A percentile compares a stretch with the other conserved stretches of the same genome.
phyloP scores from a whole-genome alignment of 1,140 invertebrate genomes.

The Telenomus remus region DNA sequence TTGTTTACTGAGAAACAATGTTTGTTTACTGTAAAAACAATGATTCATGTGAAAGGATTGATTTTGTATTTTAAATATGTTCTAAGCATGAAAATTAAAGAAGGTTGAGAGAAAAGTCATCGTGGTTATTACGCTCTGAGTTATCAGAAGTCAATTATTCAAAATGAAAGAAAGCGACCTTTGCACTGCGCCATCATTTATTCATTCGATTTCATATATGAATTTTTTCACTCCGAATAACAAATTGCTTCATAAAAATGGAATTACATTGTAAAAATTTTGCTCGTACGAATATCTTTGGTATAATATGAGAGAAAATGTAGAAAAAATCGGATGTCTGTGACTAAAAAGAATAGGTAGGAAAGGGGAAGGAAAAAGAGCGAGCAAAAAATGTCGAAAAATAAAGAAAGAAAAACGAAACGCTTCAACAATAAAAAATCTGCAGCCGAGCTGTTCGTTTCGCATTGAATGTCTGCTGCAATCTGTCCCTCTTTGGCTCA shows the following conservation, averaged over 20 bases:
- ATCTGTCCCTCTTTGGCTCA: conserved; percentile 64
- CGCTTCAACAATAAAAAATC: conserved; percentile 55
- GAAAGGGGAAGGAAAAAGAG: conserved; percentile 9
- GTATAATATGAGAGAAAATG: conserved; percentile 22
- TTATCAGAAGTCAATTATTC: too few relatives aligned
- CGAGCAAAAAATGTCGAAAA: background rate
- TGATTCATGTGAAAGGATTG: too few relatives aligned
- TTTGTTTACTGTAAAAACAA: too few relatives aligned
- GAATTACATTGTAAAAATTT: conserved; percentile 43
- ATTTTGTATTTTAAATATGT: too few relatives aligned
- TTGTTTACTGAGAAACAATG: too few relatives aligned
- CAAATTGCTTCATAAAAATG: conserved; percentile 39
- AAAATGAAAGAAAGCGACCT: background rate
- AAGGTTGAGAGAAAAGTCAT: too few relatives aligned
- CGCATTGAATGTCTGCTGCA: conserved; percentile 61
- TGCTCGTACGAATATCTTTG: conserved; percentile 38
- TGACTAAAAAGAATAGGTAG: background rate
- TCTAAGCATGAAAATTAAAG: too few relatives aligned
- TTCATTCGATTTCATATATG: conserved; percentile 18
- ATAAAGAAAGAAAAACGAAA: conserved; percentile 31
- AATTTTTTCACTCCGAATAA: conserved; percentile 30
- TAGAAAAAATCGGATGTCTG: conserved; percentile 1
- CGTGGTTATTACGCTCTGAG: too few relatives aligned
- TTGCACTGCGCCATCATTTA: background rate
- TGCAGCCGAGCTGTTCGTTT: conserved; percentile 53